Percentiles rank a stretch among this genome's conserved stretches.
Evolutionary conservation across 92 coral and sea anemone species (phyloP).

Genomic region (Paragorgia papillata): DNA sequence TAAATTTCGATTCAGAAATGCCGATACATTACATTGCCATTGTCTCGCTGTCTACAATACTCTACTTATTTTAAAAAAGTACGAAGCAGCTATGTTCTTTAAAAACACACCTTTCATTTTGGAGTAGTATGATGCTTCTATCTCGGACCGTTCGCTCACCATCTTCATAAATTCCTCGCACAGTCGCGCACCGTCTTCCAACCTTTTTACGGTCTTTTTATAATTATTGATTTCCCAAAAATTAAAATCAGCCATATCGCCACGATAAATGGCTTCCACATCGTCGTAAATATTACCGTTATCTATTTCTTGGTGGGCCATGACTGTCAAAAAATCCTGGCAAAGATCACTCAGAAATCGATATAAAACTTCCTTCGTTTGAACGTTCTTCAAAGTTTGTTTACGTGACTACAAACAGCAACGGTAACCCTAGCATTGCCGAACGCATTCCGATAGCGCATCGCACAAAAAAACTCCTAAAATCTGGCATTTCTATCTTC

Average conservation of each 20-base stretch:
- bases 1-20: no score
- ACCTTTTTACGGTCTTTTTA: conserved; percentile 77
- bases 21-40: no score
- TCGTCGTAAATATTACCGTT: conserved; percentile 6
- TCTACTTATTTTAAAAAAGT: no score
- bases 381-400: neutral
- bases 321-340: neutral
- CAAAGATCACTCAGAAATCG: no score
- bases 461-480: no score
- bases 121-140: conserved; percentile 70
- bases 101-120: conserved; percentile 88
- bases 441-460: no score
- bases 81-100: no score
- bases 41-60: no score
- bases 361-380: no score
- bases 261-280: neutral
- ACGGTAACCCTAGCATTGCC: no score
- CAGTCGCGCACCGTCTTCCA: conserved; percentile 86
- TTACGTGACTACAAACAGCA: neutral
- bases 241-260: conserved; percentile 42
- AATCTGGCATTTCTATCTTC: no score
- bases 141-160: conserved; percentile 81
- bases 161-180: conserved; percentile 87
- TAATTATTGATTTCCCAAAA: conserved; percentile 86
- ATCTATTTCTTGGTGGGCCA: conserved; percentile 10